Percentiles rank a stretch among this genome's conserved stretches.
These are phyloP conservation scores for Pampus argenteus DNA, from an alignment of 2,797 vertebrate genomes.

Conservation along the genomic window DNA sequence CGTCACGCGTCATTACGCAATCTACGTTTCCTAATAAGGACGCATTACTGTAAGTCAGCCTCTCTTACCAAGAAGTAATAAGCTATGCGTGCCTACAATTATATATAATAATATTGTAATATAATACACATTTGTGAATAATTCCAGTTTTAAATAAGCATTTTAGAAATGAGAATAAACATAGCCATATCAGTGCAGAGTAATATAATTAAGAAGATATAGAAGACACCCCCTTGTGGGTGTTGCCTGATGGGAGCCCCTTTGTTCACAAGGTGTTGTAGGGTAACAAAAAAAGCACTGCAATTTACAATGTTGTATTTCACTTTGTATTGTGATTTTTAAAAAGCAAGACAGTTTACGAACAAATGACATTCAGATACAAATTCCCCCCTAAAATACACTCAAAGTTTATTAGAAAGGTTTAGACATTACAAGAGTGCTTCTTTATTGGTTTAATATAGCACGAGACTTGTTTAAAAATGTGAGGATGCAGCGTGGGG, in stretches of 20 bases:
- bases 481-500: conserved; percentile 68
- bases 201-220: too few species aligned
- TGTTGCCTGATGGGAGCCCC: background rate
- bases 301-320: background rate
- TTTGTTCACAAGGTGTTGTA: background rate
- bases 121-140: background rate
- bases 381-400: conserved; percentile 76
- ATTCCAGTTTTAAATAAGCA: too few species aligned
- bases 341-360: conserved; percentile 13
- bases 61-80: background rate
- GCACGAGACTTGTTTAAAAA: conserved; percentile 79
- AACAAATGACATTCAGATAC: conserved; percentile 59
- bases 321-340: conserved; percentile 8
- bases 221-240: conserved; percentile 66
- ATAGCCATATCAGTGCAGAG: too few species aligned
- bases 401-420: conserved; percentile 84
- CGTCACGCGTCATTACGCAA: conserved; percentile 83
- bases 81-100: background rate
- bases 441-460: conserved; percentile 74
- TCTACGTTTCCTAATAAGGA: conserved; percentile 70
- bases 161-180: background rate
- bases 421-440: conserved; percentile 81
- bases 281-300: background rate
- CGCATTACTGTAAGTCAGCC: background rate
- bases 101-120: background rate